Base-by-base conservation (phyloP, 1,140 invertebrate genomes). In the Sitobion miscanthi region DNA sequence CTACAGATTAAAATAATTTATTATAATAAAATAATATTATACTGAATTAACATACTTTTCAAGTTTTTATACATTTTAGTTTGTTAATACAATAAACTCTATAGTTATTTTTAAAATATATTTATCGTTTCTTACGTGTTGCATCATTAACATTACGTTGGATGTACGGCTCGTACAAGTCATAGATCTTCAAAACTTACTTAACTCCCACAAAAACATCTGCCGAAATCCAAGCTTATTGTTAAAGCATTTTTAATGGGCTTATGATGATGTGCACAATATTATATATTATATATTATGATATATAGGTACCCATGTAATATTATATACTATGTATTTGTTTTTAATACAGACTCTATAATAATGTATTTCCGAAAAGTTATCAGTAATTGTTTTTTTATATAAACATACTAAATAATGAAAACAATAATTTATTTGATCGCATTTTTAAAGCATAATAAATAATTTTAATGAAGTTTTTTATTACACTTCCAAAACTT, bases 181-280 rank as follows among this genome's bases (percentile, higher is more conserved):
- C 21, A n/a, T 8, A 21, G 30, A 52, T 88, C 86, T 49, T 88
- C 14, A 52, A 88, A 88, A 52, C 86, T 49, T 52, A 88, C 86
- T 88, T 52, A 52, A 88, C 45, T 30, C 30, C 20, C 9, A 20
- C 17, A n/a, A 52, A 49, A 88, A 88, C 45, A 86, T 86, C 45
- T 47, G 45, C 25, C 49, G 38, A 45, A 86, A 47, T 86, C 42
- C 45, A 30, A 14, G 9, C 11, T 86, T 86, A 86, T 25, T 30
- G 85, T 86, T 86, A 86, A 86, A 49, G 45, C 42, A 45, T 86
- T 86, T 86, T 45, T 86, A 86, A 86, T 86, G 85, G 82, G 38
- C 82, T 45, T 23, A 85, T 42, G 35, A 85, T 85, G 82, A 85
- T 42, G 35, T 45, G 21, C 21, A 23, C 38, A 45, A 23, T 42